These are phyloP conservation scores for Pristionchus fissidentatus DNA, from an alignment of 2,888 invertebrate genomes.

Conservation along the genomic window DNA sequence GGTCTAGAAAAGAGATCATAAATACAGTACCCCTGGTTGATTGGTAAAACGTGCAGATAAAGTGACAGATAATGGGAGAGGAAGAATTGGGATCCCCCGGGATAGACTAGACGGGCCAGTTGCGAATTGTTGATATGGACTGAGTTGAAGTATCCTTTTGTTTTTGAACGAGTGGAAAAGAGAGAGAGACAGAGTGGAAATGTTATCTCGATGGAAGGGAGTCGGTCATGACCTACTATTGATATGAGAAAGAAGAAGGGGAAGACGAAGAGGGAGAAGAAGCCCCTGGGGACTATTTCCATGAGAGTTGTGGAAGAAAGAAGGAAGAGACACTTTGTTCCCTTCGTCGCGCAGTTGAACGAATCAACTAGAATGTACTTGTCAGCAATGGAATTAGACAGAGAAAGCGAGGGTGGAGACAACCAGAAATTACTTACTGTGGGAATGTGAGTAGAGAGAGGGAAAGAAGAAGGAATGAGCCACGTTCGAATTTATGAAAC, in stretches of 20 bases:
- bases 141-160: neutral
- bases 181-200: neutral
- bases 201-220: neutral
- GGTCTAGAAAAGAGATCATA: too few species aligned
- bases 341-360: neutral
- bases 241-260: slow-evolving; percentile 35
- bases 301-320: neutral
- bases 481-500: too few species aligned
- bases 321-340: neutral
- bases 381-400: neutral
- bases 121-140: slow-evolving; percentile 1
- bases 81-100: neutral
- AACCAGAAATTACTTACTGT: too few species aligned
- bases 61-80: neutral
- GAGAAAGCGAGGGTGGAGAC: too few species aligned
- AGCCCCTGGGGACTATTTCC: neutral
- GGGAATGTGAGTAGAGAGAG: too few species aligned
- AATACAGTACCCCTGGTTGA: neutral
- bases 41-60: neutral
- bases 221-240: slow-evolving; percentile 31
- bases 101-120: neutral
- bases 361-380: neutral
- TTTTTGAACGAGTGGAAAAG: neutral
- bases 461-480: too few species aligned
- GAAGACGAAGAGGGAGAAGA: neutral